These are phyloP conservation scores for Sebastes reedi DNA, from an alignment of 2,797 vertebrate genomes.

Conservation along the genomic window DNA sequence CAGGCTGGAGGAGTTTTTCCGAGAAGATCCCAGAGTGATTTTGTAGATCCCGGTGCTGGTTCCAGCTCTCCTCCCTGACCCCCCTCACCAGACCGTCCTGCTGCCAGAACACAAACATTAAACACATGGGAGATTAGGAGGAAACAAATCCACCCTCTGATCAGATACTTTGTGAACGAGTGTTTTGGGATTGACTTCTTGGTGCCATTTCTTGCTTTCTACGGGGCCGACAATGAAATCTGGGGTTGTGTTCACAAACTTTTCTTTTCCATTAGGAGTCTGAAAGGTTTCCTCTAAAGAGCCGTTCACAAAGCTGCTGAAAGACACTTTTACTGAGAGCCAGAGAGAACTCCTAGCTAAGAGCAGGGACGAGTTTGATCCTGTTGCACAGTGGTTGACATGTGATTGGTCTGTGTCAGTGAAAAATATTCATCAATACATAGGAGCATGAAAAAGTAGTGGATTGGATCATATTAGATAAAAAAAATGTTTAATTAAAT, in stretches of 20 bases:
- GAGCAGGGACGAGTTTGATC: background rate
- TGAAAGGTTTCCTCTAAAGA: background rate
- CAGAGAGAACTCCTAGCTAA: background rate
- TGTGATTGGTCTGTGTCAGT: no score
- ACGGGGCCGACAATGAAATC: background rate
- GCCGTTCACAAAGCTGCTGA: background rate
- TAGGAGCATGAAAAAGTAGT: background rate
- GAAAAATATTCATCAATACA: background rate
- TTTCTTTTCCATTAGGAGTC: background rate
- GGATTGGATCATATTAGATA: background rate
- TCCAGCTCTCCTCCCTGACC: slow-evolving; percentile 76
- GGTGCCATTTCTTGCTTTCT: background rate
- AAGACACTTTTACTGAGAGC: background rate
- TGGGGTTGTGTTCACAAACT: background rate
- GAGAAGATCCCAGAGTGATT: slow-evolving; percentile 67
- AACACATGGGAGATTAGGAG: slow-evolving; percentile 1
- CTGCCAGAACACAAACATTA: slow-evolving; percentile 41
- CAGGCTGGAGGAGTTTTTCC: slow-evolving; percentile 61
- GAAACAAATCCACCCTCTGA: slow-evolving; percentile 1
- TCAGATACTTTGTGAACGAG: background rate
- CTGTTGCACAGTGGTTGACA: no score
- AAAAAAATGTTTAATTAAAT: background rate
- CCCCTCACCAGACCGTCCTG: slow-evolving; percentile 69
- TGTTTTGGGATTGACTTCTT: background rate
- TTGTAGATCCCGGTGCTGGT: slow-evolving; percentile 65